Evolutionary conservation across 2,113 vertebrate species (phyloP).

Genomic region (Spea multiplicata): DNA sequence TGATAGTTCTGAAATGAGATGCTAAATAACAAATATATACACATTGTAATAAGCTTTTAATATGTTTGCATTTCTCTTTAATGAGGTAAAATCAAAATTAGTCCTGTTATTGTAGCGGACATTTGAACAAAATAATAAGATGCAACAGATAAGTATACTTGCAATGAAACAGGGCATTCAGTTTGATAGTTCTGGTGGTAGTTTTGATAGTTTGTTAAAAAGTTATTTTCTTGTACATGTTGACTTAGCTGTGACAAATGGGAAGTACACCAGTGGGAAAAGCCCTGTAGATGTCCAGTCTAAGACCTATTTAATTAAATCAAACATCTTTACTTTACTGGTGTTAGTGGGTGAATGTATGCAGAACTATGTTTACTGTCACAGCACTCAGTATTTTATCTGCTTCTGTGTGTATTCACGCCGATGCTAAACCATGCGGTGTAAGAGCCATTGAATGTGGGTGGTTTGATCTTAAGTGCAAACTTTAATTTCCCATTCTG

Average conservation of each 20-base stretch:
- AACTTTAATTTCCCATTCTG: slow-evolving; percentile 23
- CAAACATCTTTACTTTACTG: slow-evolving; percentile 8
- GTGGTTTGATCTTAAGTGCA: slow-evolving; percentile 4
- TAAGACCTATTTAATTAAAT: slow-evolving; percentile 30
- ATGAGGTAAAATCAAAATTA: neutral
- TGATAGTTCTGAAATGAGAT: too few species aligned
- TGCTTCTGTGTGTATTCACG: neutral
- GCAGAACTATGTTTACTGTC: slow-evolving; percentile 8
- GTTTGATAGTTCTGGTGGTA: neutral
- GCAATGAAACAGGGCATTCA: neutral
- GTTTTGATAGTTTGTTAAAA: neutral
- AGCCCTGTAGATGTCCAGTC: slow-evolving; percentile 4
- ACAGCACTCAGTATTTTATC: neutral
- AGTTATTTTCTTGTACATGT: neutral
- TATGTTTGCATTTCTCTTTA: neutral
- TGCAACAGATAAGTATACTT: neutral
- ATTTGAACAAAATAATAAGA: neutral
- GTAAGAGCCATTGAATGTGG: slow-evolving; percentile 8
- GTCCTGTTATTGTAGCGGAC: neutral
- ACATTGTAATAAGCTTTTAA: too few species aligned
- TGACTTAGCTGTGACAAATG: slow-evolving; percentile 23
- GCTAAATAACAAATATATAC: too few species aligned
- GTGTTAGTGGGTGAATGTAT: slow-evolving; percentile 9
- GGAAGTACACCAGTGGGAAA: neutral
- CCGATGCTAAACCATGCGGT: slow-evolving; percentile 2